These are phyloP conservation scores for Pardosa pseudoannulata DNA, from an alignment of 2,888 invertebrate species.

Conservation along the genomic window DNA sequence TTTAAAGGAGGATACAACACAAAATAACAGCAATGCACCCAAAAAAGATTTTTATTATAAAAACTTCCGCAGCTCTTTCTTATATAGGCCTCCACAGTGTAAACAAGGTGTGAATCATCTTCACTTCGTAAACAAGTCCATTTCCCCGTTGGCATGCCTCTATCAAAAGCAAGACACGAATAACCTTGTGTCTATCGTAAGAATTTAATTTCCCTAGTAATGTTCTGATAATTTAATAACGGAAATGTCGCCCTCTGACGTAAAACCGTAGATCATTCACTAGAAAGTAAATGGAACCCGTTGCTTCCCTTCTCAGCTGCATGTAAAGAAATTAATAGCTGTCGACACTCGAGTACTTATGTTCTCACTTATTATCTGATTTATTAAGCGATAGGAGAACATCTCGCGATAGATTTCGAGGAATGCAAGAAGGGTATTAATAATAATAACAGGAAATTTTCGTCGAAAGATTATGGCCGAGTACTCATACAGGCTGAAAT, in stretches of 20 bases:
- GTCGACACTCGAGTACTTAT: too few species aligned
- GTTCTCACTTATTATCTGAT: too few species aligned
- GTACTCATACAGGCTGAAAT: too few species aligned
- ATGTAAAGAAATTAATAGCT: background rate
- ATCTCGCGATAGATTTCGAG: too few species aligned
- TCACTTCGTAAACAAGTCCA: slow-evolving; percentile 24
- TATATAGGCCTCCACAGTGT: slow-evolving; percentile 3
- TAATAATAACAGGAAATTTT: too few species aligned
- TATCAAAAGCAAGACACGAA: background rate
- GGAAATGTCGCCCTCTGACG: background rate
- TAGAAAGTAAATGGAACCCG: background rate
- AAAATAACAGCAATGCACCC: too few species aligned
- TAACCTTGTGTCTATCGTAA: slow-evolving; percentile 14
- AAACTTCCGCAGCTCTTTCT: background rate
- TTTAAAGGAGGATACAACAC: too few species aligned
- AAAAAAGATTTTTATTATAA: too few species aligned
- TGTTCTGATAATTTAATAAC: background rate
- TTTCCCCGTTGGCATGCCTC: slow-evolving; percentile 14
- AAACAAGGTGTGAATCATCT: slow-evolving; percentile 30
- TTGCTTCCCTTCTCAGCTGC: background rate
- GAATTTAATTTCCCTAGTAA: slow-evolving; percentile 7
- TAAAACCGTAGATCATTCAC: background rate
- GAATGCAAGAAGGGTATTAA: too few species aligned
- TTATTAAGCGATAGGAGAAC: too few species aligned
- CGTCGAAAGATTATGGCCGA: too few species aligned